Base-by-base conservation (phyloP, 1,140 invertebrate genomes). In the Drosophila albomicans region DNA sequence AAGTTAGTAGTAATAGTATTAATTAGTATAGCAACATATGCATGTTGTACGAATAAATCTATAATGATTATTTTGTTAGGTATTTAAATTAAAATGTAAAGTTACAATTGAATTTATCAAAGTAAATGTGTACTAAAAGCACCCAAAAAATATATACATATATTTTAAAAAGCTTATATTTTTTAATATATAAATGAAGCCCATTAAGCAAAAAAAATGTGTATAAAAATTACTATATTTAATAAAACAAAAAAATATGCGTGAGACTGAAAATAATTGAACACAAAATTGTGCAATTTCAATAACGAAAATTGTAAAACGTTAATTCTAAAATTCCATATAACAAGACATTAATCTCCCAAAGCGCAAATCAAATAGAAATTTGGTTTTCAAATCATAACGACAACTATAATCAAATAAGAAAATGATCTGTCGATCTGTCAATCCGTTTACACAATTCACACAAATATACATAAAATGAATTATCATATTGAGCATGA, bases 81-180 rank as follows among this genome's bases (percentile, higher is more conserved):
- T 79, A 88, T 88, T 70, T 87, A 82, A 88, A 78, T 74, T 51
- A 62, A 79, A 68, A 32, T 86, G 76, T 87, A 88, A 88, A 82
- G 70, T 87, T 74, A 77, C 79, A 82, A 75, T 88, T 88, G 82
- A 86, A 86, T 82, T 86, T 88, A 88, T 82, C 79, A 67, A 82
- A 82, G 76, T 77, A 88, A 88, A 77, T 67, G 78, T 82, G 72
- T 86, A 86, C 84, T 87, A 88, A 87, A 71, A 54, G 28, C 65
- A 58, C 54, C 66, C 66, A 46, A 58, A 67, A 15, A 51, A 59
- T 32, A 32, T 41, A 10, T 41, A 43, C n/a, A 79, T 58, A 81
- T 81, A 86, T 86, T 86, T 86, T 67, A 82, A 82, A 86, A 86
- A 70, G 68, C 68, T 79, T 86, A 79, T 88, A 86, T 88, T 82